A percentile compares a stretch with the other conserved stretches of the same genome.
These are phyloP conservation scores for Meloidogyne chitwoodi DNA, from an alignment of 1,140 invertebrate genomes.

Conservation along the genomic window DNA sequence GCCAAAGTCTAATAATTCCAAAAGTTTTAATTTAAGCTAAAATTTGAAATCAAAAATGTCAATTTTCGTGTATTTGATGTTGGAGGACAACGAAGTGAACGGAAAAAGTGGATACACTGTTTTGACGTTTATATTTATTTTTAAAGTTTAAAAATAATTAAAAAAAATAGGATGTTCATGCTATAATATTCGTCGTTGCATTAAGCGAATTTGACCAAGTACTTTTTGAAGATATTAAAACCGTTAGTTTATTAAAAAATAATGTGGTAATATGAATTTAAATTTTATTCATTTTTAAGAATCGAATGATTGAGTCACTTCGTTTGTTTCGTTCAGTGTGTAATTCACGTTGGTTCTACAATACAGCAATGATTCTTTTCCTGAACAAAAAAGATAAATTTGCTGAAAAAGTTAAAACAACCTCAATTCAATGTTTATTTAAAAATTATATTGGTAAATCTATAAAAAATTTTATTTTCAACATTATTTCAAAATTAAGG, in stretches of 20 bases:
- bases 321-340: conserved; percentile 38
- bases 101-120: conserved; percentile 98
- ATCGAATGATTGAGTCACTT: conserved; percentile 45
- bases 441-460: conserved; percentile 25
- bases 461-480: conserved; percentile 6
- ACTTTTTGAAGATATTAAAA: conserved; percentile 88
- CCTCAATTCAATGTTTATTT: conserved; percentile 6
- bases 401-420: conserved; percentile 46
- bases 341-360: conserved; percentile 30
- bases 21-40: conserved; percentile 1
- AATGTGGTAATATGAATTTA: no score
- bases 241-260: no score
- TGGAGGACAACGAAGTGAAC: conserved; percentile 73
- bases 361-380: conserved; percentile 55
- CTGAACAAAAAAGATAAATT: conserved; percentile 56
- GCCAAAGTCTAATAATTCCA: background rate
- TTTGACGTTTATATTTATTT: conserved; percentile 66
- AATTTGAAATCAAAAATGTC: conserved; percentile 15
- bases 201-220: conserved; percentile 85
- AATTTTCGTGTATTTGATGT: conserved; percentile 55
- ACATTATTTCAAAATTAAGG: conserved; percentile 9
- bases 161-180: conserved; percentile 57
- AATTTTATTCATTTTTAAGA: conserved; percentile 30
- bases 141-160: background rate
- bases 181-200: conserved; percentile 68